These are phyloP conservation scores for Antechinus flavipes DNA, from an alignment of 2,113 vertebrate genomes.

Conservation along the genomic window DNA sequence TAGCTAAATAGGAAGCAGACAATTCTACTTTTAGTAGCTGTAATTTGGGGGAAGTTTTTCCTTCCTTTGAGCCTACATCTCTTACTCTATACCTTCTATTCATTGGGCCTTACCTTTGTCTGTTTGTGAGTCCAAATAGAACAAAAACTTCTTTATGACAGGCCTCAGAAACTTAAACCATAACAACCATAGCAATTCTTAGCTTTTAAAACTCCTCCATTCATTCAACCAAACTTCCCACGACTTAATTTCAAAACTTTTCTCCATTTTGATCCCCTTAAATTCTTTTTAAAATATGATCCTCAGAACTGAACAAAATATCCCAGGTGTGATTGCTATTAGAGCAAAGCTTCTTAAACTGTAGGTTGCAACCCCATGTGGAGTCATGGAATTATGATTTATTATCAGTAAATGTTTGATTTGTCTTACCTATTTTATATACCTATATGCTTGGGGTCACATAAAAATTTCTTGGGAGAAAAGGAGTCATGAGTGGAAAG, in stretches of 20 bases:
- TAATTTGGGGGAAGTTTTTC: too few species aligned
- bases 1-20: too few species aligned
- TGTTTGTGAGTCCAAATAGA: background rate
- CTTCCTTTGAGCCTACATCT: too few species aligned
- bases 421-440: too few species aligned
- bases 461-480: too few species aligned
- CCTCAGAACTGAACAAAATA: background rate
- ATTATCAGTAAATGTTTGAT: too few species aligned
- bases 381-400: too few species aligned
- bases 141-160: background rate
- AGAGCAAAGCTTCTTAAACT: background rate
- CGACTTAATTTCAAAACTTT: background rate
- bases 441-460: too few species aligned
- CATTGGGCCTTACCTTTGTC: background rate
- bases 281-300: background rate
- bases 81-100: background rate
- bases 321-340: background rate
- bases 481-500: too few species aligned
- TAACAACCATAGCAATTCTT: background rate
- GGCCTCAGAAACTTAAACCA: background rate
- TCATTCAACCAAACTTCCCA: background rate
- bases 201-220: background rate
- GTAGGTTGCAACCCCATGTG: too few species aligned
- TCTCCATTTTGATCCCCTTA: background rate
- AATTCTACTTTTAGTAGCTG: too few species aligned